Conservation (phyloP, 2,888 invertebrate species). For the Mayetiola destructor region DNA sequence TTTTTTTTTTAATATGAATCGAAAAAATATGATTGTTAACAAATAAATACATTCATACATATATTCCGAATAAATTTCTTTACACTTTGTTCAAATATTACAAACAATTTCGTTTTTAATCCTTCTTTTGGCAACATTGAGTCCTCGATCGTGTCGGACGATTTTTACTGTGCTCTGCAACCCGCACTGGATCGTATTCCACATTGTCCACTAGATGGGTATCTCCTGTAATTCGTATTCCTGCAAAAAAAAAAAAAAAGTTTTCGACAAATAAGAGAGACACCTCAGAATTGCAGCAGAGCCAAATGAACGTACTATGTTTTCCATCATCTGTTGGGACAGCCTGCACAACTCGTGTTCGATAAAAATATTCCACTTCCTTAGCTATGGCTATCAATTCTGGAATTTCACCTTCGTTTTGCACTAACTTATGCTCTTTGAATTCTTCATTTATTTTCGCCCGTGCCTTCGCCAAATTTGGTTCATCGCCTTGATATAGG, state of each 20-base stretch:
- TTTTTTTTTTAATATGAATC: too few species aligned
- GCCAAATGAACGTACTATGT: background rate
- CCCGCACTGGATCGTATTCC: too few species aligned
- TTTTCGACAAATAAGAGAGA: background rate
- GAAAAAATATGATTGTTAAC: too few species aligned
- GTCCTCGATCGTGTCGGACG: too few species aligned
- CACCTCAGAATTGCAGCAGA: background rate
- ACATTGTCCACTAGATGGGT: conserved; percentile 49
- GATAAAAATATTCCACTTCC: conserved; percentile 54
- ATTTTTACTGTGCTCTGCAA: too few species aligned
- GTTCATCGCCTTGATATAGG: conserved; percentile 39
- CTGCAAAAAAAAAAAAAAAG: background rate
- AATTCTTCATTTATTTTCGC: conserved; percentile 64
- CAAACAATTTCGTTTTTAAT: too few species aligned
- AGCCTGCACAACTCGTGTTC: conserved; percentile 60
- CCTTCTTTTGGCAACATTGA: too few species aligned
- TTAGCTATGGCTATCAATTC: conserved; percentile 54
- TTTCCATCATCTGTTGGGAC: conserved; percentile 44
- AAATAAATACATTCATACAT: too few species aligned
- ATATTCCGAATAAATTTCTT: background rate
- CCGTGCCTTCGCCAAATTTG: conserved; percentile 47
- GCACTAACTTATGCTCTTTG: conserved; percentile 47
- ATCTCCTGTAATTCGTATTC: conserved; percentile 39
- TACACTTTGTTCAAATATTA: background rate
- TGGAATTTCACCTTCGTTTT: conserved; percentile 43